phyloP scores from a whole-genome alignment of 2,113 vertebrate species.

The Eclectus roratus region DNA sequence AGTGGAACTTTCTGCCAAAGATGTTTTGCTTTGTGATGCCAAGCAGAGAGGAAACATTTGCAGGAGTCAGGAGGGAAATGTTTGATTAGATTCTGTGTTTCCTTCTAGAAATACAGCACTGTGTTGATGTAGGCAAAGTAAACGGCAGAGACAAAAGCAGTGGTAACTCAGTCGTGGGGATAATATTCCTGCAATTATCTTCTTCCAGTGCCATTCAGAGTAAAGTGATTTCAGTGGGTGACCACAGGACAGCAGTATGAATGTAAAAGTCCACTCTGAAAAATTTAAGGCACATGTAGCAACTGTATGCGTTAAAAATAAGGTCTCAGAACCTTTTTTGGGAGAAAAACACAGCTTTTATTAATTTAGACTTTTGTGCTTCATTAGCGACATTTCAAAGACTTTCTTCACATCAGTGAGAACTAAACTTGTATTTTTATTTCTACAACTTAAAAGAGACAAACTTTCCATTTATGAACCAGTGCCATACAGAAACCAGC shows the following conservation, averaged over 20 bases:
- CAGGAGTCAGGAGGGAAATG: not conserved
- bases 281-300: not conserved
- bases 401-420: not conserved
- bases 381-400: not conserved
- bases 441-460: not conserved
- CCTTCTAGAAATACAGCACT: not conserved
- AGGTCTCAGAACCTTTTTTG: not conserved
- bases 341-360: not conserved
- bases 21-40: not conserved
- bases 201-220: not conserved
- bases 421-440: not conserved
- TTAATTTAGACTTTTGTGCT: not conserved
- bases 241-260: not conserved
- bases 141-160: not conserved
- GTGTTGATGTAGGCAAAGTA: not conserved
- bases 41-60: not conserved
- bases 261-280: not conserved
- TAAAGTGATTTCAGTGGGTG: not conserved
- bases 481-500: not conserved
- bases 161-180: rapidly evolving
- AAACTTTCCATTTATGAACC: not conserved
- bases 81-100: not conserved
- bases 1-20: not conserved
- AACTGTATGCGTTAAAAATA: not conserved
- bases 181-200: not conserved